A percentile compares a stretch with the other conserved stretches of the same genome.
Evolutionary conservation across 2,888 invertebrate genomes (phyloP).

Genomic region (Drosophila neonasuta): DNA sequence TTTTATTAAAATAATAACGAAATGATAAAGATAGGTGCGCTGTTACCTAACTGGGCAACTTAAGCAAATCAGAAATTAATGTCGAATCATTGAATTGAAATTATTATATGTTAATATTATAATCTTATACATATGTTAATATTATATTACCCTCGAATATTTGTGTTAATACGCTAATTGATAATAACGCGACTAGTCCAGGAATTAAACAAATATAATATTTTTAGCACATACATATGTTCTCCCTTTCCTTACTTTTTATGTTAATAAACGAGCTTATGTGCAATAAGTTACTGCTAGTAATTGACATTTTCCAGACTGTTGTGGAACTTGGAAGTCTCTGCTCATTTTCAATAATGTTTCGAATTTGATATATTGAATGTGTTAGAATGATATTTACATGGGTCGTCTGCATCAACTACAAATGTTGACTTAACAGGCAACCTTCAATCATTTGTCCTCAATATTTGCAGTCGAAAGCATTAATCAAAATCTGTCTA

Average conservation of each 20-base stretch:
- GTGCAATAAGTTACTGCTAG: not conserved
- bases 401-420: conserved; percentile 48
- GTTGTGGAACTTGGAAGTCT: not conserved
- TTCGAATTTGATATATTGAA: conserved; percentile 45
- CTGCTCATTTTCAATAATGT: conserved; percentile 21
- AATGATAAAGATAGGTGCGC: no score
- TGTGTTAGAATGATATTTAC: conserved; percentile 39
- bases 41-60: no score
- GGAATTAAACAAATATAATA: no score
- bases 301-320: not conserved
- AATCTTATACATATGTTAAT: no score
- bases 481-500: conserved; percentile 67
- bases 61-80: no score
- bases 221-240: no score
- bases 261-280: not conserved
- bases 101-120: no score
- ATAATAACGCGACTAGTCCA: no score
- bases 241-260: not conserved
- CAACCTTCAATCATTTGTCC: conserved; percentile 60
- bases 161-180: no score
- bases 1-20: no score
- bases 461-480: conserved; percentile 32
- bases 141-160: no score
- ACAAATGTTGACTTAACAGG: conserved; percentile 51
- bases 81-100: no score